These are phyloP conservation scores for Xiphydria camelus DNA, from an alignment of 2,888 invertebrate genomes.

Conservation along the genomic window DNA sequence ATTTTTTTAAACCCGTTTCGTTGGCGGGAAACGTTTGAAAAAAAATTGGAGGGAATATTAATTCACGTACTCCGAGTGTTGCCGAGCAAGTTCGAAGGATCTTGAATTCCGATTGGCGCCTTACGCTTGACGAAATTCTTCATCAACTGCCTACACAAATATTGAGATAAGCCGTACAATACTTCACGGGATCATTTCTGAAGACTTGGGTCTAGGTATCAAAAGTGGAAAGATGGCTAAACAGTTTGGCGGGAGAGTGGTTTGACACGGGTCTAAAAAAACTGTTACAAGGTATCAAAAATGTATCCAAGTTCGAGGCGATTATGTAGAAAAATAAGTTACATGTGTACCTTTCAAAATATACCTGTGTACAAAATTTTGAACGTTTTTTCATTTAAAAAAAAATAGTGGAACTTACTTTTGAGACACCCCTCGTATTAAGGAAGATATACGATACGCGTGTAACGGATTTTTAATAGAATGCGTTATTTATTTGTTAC, in stretches of 20 bases:
- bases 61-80: too few species aligned
- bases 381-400: too few species aligned
- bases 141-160: background rate
- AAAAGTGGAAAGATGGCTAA: background rate
- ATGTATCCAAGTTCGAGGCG: background rate
- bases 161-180: background rate
- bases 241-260: background rate
- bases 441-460: background rate
- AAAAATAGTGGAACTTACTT: too few species aligned
- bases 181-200: background rate
- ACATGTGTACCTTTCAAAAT: background rate
- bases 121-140: too few species aligned
- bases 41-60: too few species aligned
- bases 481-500: too few species aligned
- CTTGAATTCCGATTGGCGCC: too few species aligned
- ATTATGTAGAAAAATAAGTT: background rate
- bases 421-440: too few species aligned
- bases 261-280: background rate
- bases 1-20: background rate
- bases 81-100: too few species aligned
- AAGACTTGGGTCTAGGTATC: background rate
- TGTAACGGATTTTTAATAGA: too few species aligned
- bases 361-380: too few species aligned
- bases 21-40: background rate
- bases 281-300: background rate